Evolutionary conservation across 2,888 invertebrate species (phyloP).

Genomic region (Drosophila mimica): DNA sequence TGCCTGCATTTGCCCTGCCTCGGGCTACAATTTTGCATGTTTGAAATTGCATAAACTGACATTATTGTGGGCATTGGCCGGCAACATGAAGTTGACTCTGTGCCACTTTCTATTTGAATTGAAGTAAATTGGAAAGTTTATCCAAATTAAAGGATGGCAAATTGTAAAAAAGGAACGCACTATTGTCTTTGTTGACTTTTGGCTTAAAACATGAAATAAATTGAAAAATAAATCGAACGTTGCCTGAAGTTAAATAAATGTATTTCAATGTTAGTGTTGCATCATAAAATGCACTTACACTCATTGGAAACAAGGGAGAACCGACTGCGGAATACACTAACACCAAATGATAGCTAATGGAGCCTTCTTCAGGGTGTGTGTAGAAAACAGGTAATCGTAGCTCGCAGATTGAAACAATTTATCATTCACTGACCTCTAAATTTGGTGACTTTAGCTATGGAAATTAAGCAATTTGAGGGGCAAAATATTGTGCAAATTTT

Average conservation of each 20-base stretch:
- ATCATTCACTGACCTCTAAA: not conserved
- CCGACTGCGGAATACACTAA: not conserved
- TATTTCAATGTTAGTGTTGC: not conserved
- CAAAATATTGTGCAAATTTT: not conserved
- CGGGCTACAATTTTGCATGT: not conserved
- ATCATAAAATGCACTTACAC: not conserved
- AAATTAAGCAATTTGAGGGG: not conserved
- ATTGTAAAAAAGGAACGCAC: slow-evolving; percentile 2
- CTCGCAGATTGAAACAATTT: not conserved
- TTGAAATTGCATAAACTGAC: slow-evolving; percentile 7
- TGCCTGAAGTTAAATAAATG: not conserved
- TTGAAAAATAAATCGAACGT: not conserved
- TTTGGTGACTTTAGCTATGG: not conserved
- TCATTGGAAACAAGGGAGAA: no score
- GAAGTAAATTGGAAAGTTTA: slow-evolving; percentile 1
- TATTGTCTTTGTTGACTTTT: not conserved
- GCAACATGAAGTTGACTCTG: not conserved
- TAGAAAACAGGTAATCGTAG: not conserved
- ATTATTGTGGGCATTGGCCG: slow-evolving; percentile 7
- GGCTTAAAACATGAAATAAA: slow-evolving; percentile 1
- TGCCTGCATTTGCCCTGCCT: not conserved
- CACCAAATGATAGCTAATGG: not conserved
- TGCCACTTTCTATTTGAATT: not conserved
- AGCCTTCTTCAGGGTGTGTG: accelerated
- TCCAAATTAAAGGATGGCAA: slow-evolving; percentile 1